Base-by-base conservation (phyloP, 2,113 vertebrate genomes). In the Oenanthe melanoleuca region DNA sequence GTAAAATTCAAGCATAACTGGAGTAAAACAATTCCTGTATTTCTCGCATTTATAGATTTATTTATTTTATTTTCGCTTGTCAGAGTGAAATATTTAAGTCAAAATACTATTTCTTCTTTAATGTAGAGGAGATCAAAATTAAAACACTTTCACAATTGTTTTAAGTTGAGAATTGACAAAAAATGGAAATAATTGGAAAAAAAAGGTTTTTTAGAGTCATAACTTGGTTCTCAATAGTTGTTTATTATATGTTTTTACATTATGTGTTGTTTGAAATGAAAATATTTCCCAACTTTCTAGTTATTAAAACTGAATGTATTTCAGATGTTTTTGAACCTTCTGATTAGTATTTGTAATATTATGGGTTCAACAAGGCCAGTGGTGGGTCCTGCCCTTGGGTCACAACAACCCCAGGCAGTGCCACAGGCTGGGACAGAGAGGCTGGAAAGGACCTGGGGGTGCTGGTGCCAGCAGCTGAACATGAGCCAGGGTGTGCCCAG, bases 331-430 rank as follows among this genome's bases (percentile, higher is more conserved):
- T 70, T 74, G 16, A 64, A 50, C 29, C 84, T 66, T 31, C 5
- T 81, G 37, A 28, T 55, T 71, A 26, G 7, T 18, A 38, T 21
- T 52, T 63, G 19, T 71, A 40, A 9, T 64, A 28, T 52, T 59
- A 22, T 20, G 44, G 14, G 34, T 75, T 89, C 55, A 55, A 20
- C 47, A 34, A 34, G 17, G 29, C 47, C 7, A 23, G 18, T 4
- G 12, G 47, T 3, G 14, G 20, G 14, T 55, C 45, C 53, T 82
- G 29, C 53, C n/a, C 70, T 25, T 40, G 55, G 21, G 6, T 26
- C 4, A 60, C 24, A 52, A 1, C 45, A 67, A 3, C 13, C 28
- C 9, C 52, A 59, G 67, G 33, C 77, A 59, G 67, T 0, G 0
- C 8, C 47, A 8, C 28, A 47, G 70, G 29, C 61, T 55, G 55